Evolutionary conservation across 1,140 invertebrate species (phyloP).

Genomic region (Gonatopus flavifemur): DNA sequence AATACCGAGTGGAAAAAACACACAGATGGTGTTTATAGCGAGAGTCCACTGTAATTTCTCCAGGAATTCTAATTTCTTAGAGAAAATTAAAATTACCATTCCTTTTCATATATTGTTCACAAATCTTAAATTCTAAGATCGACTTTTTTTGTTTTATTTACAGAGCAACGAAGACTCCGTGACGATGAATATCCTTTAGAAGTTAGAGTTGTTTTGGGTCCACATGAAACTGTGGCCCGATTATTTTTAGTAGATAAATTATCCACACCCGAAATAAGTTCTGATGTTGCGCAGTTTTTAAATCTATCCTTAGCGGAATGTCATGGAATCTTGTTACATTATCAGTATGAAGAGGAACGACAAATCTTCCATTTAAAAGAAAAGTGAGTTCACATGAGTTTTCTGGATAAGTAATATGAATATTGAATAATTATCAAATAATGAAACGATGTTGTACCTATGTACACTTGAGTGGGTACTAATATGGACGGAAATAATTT

Average conservation of each 20-base stretch:
- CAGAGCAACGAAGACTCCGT: slow-evolving; percentile 74
- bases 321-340: slow-evolving; percentile 76
- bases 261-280: slow-evolving; percentile 72
- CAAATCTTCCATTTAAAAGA: slow-evolving; percentile 70
- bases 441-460: too few relatives aligned
- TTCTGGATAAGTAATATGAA: too few relatives aligned
- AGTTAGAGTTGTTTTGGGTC: slow-evolving; percentile 75
- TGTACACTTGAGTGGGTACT: too few relatives aligned
- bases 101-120: too few relatives aligned
- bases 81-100: too few relatives aligned
- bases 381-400: slow-evolving; percentile 66
- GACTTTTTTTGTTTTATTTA: slow-evolving; percentile 38
- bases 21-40: too few relatives aligned
- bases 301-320: slow-evolving; percentile 79
- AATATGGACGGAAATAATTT: too few relatives aligned
- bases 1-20: too few relatives aligned
- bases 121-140: neutral
- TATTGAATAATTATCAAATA: slow-evolving; percentile 1
- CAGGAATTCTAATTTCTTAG: slow-evolving; percentile 7
- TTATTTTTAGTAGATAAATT: slow-evolving; percentile 79
- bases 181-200: slow-evolving; percentile 81
- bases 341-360: slow-evolving; percentile 74
- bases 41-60: too few relatives aligned
- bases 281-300: slow-evolving; percentile 82
- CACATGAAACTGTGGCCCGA: slow-evolving; percentile 80